These are phyloP conservation scores for Vanessa atalanta DNA, from an alignment of 1,140 invertebrate species.

Conservation along the genomic window DNA sequence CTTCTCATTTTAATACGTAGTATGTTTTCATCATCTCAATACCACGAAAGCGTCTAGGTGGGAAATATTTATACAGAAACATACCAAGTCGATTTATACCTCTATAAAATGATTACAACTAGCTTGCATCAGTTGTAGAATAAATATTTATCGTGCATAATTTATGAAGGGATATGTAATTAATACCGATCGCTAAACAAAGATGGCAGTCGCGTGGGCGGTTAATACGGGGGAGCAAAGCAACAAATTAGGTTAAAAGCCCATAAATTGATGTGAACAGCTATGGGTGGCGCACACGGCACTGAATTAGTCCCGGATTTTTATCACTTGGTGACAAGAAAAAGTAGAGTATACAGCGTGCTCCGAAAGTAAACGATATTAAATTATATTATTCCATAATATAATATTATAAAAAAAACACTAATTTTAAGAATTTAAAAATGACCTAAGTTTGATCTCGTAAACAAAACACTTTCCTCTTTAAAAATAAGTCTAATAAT, in stretches of 20 bases:
- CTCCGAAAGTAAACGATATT: constrained; percentile 4
- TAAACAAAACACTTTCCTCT: too few relatives aligned
- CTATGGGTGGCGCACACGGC: constrained; percentile 71
- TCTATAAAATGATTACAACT: constrained; percentile 8
- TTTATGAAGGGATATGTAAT: constrained; percentile 34
- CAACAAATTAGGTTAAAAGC: constrained; percentile 80
- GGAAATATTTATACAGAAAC: not conserved
- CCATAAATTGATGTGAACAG: constrained; percentile 76
- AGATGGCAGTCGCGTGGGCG: constrained; percentile 39
- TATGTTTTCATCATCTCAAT: too few relatives aligned
- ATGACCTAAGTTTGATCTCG: too few relatives aligned
- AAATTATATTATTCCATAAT: too few relatives aligned
- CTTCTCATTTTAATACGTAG: not conserved
- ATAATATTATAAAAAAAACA: not conserved
- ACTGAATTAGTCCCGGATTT: constrained; percentile 75
- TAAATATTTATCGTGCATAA: constrained; percentile 24
- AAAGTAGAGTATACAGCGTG: constrained; percentile 62
- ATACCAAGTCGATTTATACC: not conserved
- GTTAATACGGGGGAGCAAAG: constrained; percentile 32
- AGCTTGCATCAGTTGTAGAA: constrained; percentile 12
- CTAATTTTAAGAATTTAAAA: too few relatives aligned
- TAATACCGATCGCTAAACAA: constrained; percentile 39
- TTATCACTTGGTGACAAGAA: constrained; percentile 74
- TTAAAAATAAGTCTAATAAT: too few relatives aligned
- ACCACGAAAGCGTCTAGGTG: too few relatives aligned